phyloP scores from a whole-genome alignment of 2,113 vertebrate genomes.

The Aspidoscelis tigris region DNA sequence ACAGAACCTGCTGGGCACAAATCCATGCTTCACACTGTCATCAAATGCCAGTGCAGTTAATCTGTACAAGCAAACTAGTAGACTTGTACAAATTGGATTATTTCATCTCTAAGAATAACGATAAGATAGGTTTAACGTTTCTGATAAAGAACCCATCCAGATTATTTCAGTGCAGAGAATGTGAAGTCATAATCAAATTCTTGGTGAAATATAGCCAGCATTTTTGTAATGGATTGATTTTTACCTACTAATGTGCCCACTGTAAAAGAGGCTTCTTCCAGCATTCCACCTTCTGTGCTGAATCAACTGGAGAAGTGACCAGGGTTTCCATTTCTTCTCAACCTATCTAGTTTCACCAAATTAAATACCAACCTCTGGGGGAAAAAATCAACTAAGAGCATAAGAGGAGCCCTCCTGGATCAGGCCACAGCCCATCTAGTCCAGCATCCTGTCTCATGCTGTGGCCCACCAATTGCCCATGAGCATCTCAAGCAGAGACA shows the following conservation, averaged over 20 bases:
- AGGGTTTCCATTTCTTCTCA: no score
- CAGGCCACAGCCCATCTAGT: no score
- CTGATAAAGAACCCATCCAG: background rate
- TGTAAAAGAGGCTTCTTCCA: background rate
- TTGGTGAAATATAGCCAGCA: no score
- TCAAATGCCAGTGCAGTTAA: conserved; percentile 24
- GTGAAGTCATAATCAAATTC: background rate
- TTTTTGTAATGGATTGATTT: background rate
- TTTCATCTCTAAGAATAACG: background rate
- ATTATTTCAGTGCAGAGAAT: conserved; percentile 7
- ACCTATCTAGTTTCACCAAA: no score
- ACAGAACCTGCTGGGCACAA: conserved; percentile 16
- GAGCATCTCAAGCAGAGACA: no score
- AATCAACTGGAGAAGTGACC: no score
- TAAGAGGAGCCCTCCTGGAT: no score
- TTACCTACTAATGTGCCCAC: background rate
- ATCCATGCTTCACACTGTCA: conserved; percentile 22
- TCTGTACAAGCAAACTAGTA: conserved; percentile 18
- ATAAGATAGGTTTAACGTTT: conserved; percentile 3
- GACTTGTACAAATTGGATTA: conserved; percentile 20
- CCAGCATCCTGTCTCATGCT: no score
- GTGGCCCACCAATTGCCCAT: no score
- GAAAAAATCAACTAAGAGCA: no score
- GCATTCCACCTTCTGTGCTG: background rate
- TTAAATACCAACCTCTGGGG: no score